phyloP scores from a whole-genome alignment of 2,888 invertebrate genomes.

The Cybosia mesomella region DNA sequence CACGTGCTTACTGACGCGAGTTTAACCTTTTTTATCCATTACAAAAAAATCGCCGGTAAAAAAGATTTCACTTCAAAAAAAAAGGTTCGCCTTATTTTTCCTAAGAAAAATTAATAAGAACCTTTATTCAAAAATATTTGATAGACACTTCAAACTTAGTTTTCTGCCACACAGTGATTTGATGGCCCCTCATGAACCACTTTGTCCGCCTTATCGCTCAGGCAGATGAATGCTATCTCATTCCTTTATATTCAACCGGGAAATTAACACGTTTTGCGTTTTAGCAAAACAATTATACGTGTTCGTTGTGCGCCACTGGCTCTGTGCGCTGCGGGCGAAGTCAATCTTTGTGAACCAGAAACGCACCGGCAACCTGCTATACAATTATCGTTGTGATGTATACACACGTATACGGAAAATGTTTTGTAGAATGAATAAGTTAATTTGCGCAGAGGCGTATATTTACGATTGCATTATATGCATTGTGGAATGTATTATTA shows the following conservation, averaged over 20 bases:
- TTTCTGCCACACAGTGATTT: neutral
- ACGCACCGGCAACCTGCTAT: neutral
- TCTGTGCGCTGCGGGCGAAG: constrained; percentile 19
- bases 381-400: neutral
- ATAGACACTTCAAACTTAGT: neutral
- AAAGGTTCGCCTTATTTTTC: too few species aligned
- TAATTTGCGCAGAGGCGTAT: neutral
- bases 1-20: too few species aligned
- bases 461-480: neutral
- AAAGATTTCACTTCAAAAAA: too few species aligned
- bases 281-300: constrained; percentile 54
- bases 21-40: too few species aligned
- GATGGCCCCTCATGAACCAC: constrained; percentile 37
- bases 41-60: too few species aligned
- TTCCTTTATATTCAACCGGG: constrained; percentile 51
- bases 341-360: constrained; percentile 19
- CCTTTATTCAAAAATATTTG: neutral
- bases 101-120: too few species aligned
- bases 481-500: neutral
- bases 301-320: constrained; percentile 43
- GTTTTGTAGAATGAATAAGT: neutral
- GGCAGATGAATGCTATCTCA: constrained; percentile 53
- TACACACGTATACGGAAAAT: neutral
- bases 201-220: constrained; percentile 52
- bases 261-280: constrained; percentile 56